Percentiles rank a stretch among this genome's conserved stretches.
These are phyloP conservation scores for Micropoecilia bifurca DNA, from an alignment of 2,797 vertebrate genomes.

Conservation along the genomic window DNA sequence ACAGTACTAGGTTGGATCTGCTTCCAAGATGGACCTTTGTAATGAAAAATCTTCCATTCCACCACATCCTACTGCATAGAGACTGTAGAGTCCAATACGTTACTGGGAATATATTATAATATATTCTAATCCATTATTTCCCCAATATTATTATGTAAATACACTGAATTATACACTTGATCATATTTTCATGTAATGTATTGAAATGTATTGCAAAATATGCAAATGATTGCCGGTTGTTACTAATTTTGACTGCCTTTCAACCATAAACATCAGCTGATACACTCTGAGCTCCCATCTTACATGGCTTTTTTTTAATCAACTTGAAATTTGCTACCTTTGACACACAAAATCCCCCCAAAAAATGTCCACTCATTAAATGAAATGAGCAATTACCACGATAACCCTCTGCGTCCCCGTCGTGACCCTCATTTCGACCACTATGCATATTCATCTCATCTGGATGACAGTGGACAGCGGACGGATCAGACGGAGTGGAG, in stretches of 20 bases:
- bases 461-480: slow-evolving; percentile 19
- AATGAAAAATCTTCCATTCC: background rate
- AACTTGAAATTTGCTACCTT: background rate
- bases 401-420: slow-evolving; percentile 37
- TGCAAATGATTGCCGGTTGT: no score
- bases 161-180: no score
- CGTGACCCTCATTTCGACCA: slow-evolving; percentile 50
- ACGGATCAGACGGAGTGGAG: slow-evolving; percentile 36
- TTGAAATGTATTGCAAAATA: no score
- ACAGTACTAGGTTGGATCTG: background rate
- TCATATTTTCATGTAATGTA: no score
- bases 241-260: background rate
- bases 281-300: background rate
- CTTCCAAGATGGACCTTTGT: background rate
- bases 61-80: background rate
- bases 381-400: slow-evolving; percentile 35
- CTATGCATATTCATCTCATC: slow-evolving; percentile 55
- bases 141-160: no score
- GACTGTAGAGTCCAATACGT: background rate
- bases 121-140: no score
- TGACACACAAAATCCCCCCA: background rate
- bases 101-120: no score
- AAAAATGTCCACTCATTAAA: background rate
- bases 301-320: background rate
- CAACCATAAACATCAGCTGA: background rate